Conservation (phyloP, 2,113 vertebrate species). For the Lasiurus borealis region DNA sequence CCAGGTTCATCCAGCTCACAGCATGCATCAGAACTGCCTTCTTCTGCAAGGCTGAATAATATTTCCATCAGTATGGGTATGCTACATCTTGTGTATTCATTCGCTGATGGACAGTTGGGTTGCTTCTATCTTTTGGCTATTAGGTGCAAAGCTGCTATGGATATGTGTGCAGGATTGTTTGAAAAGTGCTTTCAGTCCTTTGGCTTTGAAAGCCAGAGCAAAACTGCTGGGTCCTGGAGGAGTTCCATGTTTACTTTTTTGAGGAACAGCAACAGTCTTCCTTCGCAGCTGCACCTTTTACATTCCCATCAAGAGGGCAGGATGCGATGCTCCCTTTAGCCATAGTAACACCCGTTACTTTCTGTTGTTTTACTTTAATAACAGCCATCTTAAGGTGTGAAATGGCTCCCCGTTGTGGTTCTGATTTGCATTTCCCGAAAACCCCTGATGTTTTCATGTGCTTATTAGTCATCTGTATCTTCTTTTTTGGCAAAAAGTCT, state of each 20-base stretch:
- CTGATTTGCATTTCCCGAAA: neutral
- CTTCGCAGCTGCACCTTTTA: neutral
- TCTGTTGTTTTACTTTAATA: neutral
- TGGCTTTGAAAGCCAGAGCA: neutral
- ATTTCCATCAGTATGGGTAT: accelerated
- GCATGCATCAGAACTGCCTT: neutral
- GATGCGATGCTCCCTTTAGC: neutral
- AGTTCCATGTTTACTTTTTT: neutral
- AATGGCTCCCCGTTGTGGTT: neutral
- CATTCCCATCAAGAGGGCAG: neutral
- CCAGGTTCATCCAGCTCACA: neutral
- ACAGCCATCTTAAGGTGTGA: neutral
- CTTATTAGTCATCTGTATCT: neutral
- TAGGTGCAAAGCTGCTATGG: neutral
- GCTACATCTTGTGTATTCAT: neutral
- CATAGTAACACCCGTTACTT: neutral
- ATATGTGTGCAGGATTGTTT: neutral
- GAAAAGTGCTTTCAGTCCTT: neutral
- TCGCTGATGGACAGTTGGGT: neutral
- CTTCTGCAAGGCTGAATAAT: neutral
- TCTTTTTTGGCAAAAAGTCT: neutral
- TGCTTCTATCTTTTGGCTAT: neutral
- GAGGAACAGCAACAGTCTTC: neutral
- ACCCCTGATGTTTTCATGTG: neutral
- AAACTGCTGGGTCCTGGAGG: neutral